Conservation (phyloP, 2,113 vertebrate species). For the Xyrauchen texanus region DNA sequence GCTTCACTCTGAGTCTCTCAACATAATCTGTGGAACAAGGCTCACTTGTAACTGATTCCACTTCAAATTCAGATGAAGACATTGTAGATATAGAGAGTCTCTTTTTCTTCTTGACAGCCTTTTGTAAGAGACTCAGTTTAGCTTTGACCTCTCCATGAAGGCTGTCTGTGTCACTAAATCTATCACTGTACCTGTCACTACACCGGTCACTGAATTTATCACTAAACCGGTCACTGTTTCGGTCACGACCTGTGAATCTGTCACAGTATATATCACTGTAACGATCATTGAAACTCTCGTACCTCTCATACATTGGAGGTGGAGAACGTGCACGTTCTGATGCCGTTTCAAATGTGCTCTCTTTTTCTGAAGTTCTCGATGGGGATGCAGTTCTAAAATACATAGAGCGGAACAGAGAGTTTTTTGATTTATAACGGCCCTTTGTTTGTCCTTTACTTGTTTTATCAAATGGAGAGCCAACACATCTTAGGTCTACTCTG, state of each 20-base stretch:
- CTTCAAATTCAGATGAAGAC: slow-evolving; percentile 77
- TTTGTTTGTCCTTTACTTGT: slow-evolving; percentile 69
- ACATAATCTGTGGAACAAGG: slow-evolving; percentile 69
- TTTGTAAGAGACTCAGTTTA: slow-evolving; percentile 86
- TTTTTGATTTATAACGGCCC: slow-evolving; percentile 63
- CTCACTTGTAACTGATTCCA: slow-evolving; percentile 75
- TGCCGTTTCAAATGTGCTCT: slow-evolving; percentile 64
- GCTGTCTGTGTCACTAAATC: slow-evolving; percentile 79
- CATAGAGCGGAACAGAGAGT: slow-evolving; percentile 80
- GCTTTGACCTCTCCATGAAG: slow-evolving; percentile 87
- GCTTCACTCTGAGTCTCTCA: slow-evolving; percentile 68
- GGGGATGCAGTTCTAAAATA: slow-evolving; percentile 76
- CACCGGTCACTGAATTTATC: slow-evolving; percentile 76
- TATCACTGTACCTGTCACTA: slow-evolving; percentile 75
- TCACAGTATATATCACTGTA: slow-evolving; percentile 78
- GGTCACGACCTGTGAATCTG: slow-evolving; percentile 74
- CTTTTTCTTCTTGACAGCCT: slow-evolving; percentile 82
- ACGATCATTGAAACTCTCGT: slow-evolving; percentile 73
- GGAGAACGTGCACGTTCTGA: slow-evolving; percentile 75
- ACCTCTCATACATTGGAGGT: slow-evolving; percentile 68
- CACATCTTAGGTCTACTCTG: slow-evolving; percentile 89
- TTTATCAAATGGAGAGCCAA: slow-evolving; percentile 94
- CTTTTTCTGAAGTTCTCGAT: slow-evolving; percentile 62
- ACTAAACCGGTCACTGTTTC: slow-evolving; percentile 74
- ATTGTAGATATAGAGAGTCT: slow-evolving; percentile 75